These are phyloP conservation scores for Lophotis ruficrista DNA, from an alignment of 2,113 vertebrate genomes.

Conservation along the genomic window DNA sequence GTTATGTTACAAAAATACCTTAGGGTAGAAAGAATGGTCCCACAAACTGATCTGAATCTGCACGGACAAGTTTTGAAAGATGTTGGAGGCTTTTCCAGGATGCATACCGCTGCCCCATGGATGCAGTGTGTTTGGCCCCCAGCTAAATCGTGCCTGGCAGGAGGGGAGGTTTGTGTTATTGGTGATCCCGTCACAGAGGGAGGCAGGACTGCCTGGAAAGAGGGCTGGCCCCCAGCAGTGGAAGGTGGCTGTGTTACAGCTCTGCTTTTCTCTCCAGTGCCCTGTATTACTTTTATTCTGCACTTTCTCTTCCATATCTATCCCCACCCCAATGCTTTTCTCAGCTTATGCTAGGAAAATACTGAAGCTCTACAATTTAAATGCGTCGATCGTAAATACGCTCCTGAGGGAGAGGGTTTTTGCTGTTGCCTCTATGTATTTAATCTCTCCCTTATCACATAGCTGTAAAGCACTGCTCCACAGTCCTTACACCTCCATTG, in stretches of 20 bases:
- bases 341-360: background rate
- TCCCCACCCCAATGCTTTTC: background rate
- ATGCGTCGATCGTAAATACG: background rate
- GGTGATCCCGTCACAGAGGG: accelerated
- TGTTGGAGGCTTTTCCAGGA: background rate
- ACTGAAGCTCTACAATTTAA: background rate
- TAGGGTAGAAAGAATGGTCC: background rate
- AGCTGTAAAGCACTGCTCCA: background rate
- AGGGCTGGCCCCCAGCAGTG: background rate
- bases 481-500: background rate
- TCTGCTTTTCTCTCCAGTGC: background rate
- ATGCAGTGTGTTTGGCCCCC: accelerated
- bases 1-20: background rate
- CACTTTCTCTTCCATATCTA: background rate
- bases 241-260: background rate
- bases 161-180: background rate
- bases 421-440: background rate
- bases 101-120: accelerated
- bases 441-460: background rate
- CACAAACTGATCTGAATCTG: background rate
- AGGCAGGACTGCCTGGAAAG: background rate
- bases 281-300: background rate
- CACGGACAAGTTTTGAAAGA: background rate
- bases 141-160: background rate
- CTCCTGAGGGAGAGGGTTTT: background rate